A percentile compares a stretch with the other conserved stretches of the same genome.
These are phyloP conservation scores for Meandrina meandrites DNA, from an alignment of 92 coral and sea anemone species.

Conservation along the genomic window DNA sequence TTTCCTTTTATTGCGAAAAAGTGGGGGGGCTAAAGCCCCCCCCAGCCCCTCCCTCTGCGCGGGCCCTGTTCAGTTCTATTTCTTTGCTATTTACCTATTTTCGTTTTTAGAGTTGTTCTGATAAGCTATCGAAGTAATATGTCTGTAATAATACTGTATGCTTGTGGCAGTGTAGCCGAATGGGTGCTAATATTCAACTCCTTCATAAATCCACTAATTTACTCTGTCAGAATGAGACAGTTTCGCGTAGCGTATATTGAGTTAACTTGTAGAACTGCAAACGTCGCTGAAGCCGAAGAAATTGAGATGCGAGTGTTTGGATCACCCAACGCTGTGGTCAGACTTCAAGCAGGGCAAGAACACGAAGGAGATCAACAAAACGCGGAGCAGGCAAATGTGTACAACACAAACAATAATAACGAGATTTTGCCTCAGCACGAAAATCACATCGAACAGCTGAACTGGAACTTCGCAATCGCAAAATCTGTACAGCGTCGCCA, in stretches of 20 bases:
- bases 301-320: not conserved
- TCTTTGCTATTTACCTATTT: not conserved
- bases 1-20: no score
- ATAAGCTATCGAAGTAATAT: not conserved
- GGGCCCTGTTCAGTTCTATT: no score
- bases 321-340: not conserved
- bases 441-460: not conserved
- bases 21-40: no score
- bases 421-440: not conserved
- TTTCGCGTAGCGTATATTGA: not conserved
- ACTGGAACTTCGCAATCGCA: not conserved
- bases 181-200: not conserved
- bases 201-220: not conserved
- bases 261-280: not conserved
- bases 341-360: not conserved
- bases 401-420: not conserved
- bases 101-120: not conserved
- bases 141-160: not conserved
- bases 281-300: not conserved
- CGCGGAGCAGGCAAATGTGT: not conserved
- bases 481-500: not conserved
- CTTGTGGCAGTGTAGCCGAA: no score
- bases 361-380: not conserved
- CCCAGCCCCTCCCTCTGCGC: no score
- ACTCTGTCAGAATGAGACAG: conserved; percentile 12